A percentile compares a stretch with the other conserved stretches of the same genome.
Conservation (phyloP, 2,888 invertebrate species). For the Drosophila gaucha region DNA sequence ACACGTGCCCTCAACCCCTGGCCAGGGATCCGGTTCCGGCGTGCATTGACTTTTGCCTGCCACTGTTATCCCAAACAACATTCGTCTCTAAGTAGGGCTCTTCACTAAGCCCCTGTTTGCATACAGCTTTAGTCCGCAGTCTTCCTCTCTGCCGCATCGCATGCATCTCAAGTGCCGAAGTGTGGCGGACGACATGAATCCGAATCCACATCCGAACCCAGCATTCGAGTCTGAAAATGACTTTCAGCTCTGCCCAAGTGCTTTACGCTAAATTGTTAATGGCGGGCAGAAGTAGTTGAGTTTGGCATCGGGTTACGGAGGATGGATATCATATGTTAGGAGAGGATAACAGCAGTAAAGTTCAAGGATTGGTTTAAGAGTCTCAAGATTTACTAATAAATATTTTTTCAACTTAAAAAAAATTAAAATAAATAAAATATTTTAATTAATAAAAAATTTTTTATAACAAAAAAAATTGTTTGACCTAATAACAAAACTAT, state of each 20-base stretch:
- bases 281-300: conserved; percentile 1
- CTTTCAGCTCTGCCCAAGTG: conserved; percentile 8
- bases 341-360: neutral
- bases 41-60: conserved; percentile 71
- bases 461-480: neutral
- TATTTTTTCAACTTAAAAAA: neutral
- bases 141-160: conserved; percentile 3
- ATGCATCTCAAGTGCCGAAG: conserved; percentile 26
- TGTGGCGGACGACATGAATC: conserved; percentile 37
- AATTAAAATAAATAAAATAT: neutral
- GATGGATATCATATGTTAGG: neutral
- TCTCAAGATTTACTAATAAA: no score
- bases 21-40: conserved; percentile 49
- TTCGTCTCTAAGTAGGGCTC: conserved; percentile 62
- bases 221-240: neutral
- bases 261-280: neutral
- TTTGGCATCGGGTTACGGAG: conserved; percentile 13
- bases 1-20: conserved; percentile 60
- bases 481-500: no score
- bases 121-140: conserved; percentile 52
- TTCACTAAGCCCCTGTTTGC: conserved; percentile 67
- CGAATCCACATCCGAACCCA: neutral
- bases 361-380: neutral
- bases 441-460: no score
- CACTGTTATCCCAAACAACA: conserved; percentile 52